phyloP scores from a whole-genome alignment of 2,113 vertebrate species.

The Bubo blakistoni region DNA sequence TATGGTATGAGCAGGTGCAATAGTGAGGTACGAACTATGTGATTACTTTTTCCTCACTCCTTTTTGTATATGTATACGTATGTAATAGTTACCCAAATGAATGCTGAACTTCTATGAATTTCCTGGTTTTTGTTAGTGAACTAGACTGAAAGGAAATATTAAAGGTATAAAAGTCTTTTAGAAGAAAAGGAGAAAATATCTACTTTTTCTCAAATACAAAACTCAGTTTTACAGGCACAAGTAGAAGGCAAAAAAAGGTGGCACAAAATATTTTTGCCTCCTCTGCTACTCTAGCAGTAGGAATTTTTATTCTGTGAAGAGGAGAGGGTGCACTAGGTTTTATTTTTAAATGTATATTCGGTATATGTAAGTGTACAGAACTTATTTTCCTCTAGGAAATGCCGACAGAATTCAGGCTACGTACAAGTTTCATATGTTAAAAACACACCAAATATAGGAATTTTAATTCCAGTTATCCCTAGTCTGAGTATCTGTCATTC shows the following conservation, averaged over 20 bases:
- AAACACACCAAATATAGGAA: neutral
- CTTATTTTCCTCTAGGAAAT: neutral
- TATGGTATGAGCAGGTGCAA: neutral
- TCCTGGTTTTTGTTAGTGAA: neutral
- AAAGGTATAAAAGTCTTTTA: neutral
- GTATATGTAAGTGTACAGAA: neutral
- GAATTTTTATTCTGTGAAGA: neutral
- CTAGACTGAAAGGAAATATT: neutral
- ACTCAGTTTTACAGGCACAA: neutral
- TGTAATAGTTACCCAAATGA: neutral
- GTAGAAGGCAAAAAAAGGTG: neutral
- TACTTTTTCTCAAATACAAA: neutral
- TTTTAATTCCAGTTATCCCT: neutral
- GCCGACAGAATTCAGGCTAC: neutral
- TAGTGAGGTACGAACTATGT: neutral
- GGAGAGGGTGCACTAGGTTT: neutral
- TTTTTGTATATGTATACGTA: neutral
- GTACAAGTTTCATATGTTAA: neutral
- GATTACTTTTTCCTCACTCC: neutral
- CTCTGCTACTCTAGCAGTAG: neutral
- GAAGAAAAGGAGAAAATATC: neutral
- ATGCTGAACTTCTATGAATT: neutral
- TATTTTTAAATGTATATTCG: neutral
- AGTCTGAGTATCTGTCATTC: neutral
- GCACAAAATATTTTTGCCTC: neutral